Percentiles rank a stretch among this genome's conserved stretches.
phyloP scores from a whole-genome alignment of 2,888 invertebrate genomes.

The Nebria salina region DNA sequence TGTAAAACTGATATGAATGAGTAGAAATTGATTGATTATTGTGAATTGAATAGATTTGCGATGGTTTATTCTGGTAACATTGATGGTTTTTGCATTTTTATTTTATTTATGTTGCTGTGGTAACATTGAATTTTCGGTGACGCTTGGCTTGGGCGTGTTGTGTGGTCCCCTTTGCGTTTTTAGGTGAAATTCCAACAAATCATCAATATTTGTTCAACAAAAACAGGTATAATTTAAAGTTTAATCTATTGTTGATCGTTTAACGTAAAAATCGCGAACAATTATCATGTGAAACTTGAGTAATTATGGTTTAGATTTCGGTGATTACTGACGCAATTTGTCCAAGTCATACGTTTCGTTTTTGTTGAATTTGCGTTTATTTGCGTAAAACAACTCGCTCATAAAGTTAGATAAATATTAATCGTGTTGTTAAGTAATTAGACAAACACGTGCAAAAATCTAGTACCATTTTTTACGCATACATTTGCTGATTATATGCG shows the following conservation, averaged over 20 bases:
- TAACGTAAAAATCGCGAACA: neutral
- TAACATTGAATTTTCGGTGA: conserved; percentile 25
- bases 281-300: neutral
- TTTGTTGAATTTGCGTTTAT: neutral
- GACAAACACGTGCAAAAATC: no score
- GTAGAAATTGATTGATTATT: neutral
- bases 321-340: neutral
- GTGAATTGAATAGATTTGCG: neutral
- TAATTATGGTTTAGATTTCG: neutral
- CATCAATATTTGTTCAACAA: neutral
- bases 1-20: neutral
- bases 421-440: no score
- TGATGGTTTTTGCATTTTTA: conserved; percentile 15
- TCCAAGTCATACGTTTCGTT: neutral
- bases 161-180: neutral
- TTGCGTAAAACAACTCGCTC: neutral
- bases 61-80: neutral
- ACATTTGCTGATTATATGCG: no score
- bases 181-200: neutral
- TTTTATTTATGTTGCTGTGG: conserved; percentile 23
- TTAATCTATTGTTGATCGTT: neutral
- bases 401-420: no score
- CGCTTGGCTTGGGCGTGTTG: conserved; percentile 18
- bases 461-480: no score
- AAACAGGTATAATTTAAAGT: neutral